These are phyloP conservation scores for Troides oblongomaculatus DNA, from an alignment of 2,888 invertebrate genomes.

Conservation along the genomic window DNA sequence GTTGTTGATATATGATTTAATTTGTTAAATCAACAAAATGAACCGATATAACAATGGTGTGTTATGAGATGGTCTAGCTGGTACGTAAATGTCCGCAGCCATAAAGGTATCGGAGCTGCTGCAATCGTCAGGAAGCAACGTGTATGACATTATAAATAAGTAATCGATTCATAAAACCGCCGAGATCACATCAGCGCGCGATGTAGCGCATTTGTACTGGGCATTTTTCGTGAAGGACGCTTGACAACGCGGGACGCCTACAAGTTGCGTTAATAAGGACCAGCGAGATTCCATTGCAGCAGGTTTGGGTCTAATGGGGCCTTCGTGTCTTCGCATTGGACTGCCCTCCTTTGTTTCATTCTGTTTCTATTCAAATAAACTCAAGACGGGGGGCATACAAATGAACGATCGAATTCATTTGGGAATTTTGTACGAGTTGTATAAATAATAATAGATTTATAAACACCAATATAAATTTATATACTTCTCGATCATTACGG, in stretches of 20 bases:
- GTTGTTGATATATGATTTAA: too few relatives aligned
- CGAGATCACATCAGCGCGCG: conserved; percentile 58
- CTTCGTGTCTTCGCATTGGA: conserved; percentile 12
- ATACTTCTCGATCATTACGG: neutral
- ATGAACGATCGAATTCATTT: conserved; percentile 20
- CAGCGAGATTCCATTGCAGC: conserved; percentile 23
- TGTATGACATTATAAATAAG: conserved; percentile 27
- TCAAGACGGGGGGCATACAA: conserved; percentile 21
- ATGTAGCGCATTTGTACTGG: conserved; percentile 51
- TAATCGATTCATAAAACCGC: conserved; percentile 43
- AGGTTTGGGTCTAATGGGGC: conserved; percentile 21
- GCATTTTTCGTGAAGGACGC: conserved; percentile 63
- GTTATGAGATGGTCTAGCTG: neutral
- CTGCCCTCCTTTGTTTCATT: conserved; percentile 29
- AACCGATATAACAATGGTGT: too few relatives aligned
- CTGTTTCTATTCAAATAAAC: conserved; percentile 31
- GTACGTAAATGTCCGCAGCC: neutral
- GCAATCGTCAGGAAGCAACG: conserved; percentile 29
- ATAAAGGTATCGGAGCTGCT: conserved; percentile 22
- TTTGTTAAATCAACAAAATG: too few relatives aligned
- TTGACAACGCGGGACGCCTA: conserved; percentile 60
- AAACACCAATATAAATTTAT: neutral
- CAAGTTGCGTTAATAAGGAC: conserved; percentile 49
- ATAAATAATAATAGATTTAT: neutral
- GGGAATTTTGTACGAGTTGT: conserved; percentile 15